Conservation (phyloP, 2,113 vertebrate genomes). For the Rhinichthys klamathensis region DNA sequence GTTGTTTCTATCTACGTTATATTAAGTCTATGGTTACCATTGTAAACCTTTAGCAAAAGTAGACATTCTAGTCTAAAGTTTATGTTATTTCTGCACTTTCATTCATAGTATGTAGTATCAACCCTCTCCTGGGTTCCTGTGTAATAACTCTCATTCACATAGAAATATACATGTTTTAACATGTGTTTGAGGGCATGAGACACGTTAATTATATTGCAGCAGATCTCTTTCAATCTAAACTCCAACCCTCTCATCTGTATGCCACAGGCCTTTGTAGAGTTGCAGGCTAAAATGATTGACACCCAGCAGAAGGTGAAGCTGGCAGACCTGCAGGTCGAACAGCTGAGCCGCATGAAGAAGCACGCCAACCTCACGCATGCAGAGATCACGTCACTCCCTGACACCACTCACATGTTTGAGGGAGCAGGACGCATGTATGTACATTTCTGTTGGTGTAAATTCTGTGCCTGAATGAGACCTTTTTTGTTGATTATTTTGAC, state of each 20-base stretch:
- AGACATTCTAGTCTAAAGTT: not conserved
- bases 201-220: not conserved
- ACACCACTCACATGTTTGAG: constrained; percentile 92
- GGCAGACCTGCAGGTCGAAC: constrained; percentile 94
- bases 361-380: constrained; percentile 88
- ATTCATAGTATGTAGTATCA: not conserved
- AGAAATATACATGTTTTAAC: not conserved
- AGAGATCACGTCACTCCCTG: constrained; percentile 84
- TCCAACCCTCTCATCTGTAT: not conserved
- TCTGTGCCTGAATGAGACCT: not conserved
- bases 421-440: constrained; percentile 97
- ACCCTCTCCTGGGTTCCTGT: not conserved
- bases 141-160: not conserved
- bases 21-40: not conserved
- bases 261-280: constrained; percentile 88
- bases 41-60: not conserved
- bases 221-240: not conserved
- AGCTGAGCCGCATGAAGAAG: constrained; percentile 90
- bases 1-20: no score
- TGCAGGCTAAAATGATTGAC: constrained; percentile 95
- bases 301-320: constrained; percentile 96
- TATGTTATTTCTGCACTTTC: not conserved
- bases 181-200: not conserved
- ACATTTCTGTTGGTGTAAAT: constrained; percentile 11
- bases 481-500: not conserved